Evolutionary conservation across 2,113 vertebrate species (phyloP).

Genomic region (Riparia riparia): DNA sequence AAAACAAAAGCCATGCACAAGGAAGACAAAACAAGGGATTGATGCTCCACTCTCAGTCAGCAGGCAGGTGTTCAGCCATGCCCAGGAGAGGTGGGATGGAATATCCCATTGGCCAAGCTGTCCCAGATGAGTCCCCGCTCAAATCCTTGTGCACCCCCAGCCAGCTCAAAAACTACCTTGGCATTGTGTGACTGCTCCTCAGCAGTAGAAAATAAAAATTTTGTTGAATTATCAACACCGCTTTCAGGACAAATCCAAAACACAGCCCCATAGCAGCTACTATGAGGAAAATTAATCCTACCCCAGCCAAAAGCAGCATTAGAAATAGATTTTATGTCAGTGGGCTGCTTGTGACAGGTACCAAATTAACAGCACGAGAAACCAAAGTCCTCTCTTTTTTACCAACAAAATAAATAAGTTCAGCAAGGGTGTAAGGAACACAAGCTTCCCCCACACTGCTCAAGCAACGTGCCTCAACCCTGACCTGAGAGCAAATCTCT

Average conservation of each 20-base stretch:
- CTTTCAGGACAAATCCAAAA: neutral
- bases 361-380: neutral
- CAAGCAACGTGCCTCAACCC: neutral
- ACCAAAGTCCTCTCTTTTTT: neutral
- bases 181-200: fast-evolving
- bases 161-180: neutral
- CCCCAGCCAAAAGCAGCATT: neutral
- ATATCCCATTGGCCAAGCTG: neutral
- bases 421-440: neutral
- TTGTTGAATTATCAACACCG: neutral
- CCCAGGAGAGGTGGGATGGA: neutral
- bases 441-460: neutral
- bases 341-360: neutral
- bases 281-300: neutral
- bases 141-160: neutral
- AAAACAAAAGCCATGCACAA: neutral
- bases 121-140: neutral
- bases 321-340: neutral
- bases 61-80: neutral
- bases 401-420: neutral
- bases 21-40: neutral
- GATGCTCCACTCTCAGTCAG: neutral
- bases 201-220: neutral
- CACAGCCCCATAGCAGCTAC: neutral
- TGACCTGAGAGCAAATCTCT: neutral